Evolutionary conservation across 2,797 vertebrate genomes (phyloP), one percentile per base, ranked within the genome.

Genomic region (Hybognathus amarus): DNA sequence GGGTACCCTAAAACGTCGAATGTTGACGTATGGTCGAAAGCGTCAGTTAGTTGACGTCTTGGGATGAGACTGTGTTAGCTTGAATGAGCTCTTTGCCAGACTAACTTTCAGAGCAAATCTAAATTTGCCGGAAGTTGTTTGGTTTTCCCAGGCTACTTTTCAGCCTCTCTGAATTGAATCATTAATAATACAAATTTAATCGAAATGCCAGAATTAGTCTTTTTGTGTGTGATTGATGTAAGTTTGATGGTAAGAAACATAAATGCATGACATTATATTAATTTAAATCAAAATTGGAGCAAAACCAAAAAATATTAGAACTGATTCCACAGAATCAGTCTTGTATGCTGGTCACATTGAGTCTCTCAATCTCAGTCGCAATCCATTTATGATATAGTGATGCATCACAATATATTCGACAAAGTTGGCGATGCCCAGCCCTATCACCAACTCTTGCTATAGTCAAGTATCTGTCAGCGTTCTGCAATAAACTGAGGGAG

Each of bases 401-500:
- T 71, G 24, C 20, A 24, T 73, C 27, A 13, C 8, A 2, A 36
- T 63, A 40, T 73, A 24, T 50, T 73, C n/a, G 24, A 63, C 0
- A 4, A 27, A 54, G 22, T 27, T 74, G 7, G 12, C 5, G 1
- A 40, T 40, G 18, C 59, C 61, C 61, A 61, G 24, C 24, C 18
- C 12, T 33, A 20, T 45, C 59, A 38, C 0, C 61, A 30, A 56
- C 54, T 74, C 5, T n/a, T 77, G 27, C 24, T 24, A 13, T 13
- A 42, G 30, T 24, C 4, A 1, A 4, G 1, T 36, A 59, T 83
- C 47, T 67, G 79, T 80, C 70, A 40, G 47, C 61, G 61, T 78
- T 79, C 18, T 78, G 83, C 27, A 54, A 80, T 30, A 30, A 33
- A 54, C 40, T 67, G 63, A 67, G 74, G 40, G 47, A 56, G 77